phyloP scores from a whole-genome alignment of 1,140 invertebrate genomes.

The Heterodera schachtii region DNA sequence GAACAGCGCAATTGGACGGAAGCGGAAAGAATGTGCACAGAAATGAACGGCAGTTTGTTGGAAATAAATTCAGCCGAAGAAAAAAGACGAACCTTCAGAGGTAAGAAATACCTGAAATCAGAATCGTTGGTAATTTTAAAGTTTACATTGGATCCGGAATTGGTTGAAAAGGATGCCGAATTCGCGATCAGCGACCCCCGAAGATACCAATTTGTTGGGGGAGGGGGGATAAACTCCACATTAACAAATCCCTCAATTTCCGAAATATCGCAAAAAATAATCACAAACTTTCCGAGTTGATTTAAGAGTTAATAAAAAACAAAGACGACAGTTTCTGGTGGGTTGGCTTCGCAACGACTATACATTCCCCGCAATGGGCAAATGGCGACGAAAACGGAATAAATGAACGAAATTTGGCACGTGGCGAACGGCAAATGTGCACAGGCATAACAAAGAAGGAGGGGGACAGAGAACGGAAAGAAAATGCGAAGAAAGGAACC shows the following conservation, averaged over 20 bases:
- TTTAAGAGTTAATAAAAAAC: slow-evolving; percentile 12
- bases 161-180: too few relatives aligned
- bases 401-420: slow-evolving; percentile 24
- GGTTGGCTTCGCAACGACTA: slow-evolving; percentile 32
- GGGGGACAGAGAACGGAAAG: slow-evolving; percentile 19
- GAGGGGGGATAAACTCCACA: too few relatives aligned
- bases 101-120: too few relatives aligned
- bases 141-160: neutral
- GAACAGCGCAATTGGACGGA: slow-evolving; percentile 35
- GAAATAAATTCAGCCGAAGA: slow-evolving; percentile 46
- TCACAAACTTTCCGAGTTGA: neutral
- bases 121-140: slow-evolving; percentile 21
- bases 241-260: too few relatives aligned
- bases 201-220: too few relatives aligned
- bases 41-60: slow-evolving; percentile 33
- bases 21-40: slow-evolving; percentile 38
- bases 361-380: too few relatives aligned
- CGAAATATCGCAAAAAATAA: too few relatives aligned
- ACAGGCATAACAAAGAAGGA: slow-evolving; percentile 30
- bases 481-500: slow-evolving; percentile 33
- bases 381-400: too few relatives aligned
- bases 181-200: too few relatives aligned
- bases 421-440: slow-evolving; percentile 16
- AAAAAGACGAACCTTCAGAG: slow-evolving; percentile 33
- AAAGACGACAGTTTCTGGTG: slow-evolving; percentile 36